Base-by-base conservation (phyloP, 23 tunicate genomes). In the Halocynthia roretzi region DNA sequence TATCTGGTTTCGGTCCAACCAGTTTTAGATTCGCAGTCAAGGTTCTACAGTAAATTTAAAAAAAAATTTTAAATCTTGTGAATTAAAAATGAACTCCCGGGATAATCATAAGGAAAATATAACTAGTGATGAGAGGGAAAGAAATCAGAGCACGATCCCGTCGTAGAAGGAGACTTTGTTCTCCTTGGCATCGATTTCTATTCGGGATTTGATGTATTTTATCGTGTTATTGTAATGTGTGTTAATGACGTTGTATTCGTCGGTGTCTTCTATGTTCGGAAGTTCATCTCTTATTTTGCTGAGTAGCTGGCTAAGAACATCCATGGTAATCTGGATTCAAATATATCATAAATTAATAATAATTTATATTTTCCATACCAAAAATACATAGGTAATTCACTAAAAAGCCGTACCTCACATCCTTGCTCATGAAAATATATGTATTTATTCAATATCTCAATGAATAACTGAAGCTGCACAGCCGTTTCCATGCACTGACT, bases 401-500 rank as follows among this genome's bases (percentile, higher is more conserved):
- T 4, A 60, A 0, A 31, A 31, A 31, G 44, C 44, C 44, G 4
- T 19, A 61, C 89, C 12, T 67, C 68, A 71, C 96, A 90, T 11
- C 86, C 89, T 10, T 69, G 83, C 54, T 90, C 96, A 50, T 70
- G 77, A 72, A 90, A 90, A 71, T 84, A 90, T 23, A 84, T 23
- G 63, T 90, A 90, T 56, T 93, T 93, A 76, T 93, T 83, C 11
- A 93, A 66, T 52, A 93, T 87, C 53, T 93, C 98, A 72, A 93
- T 84, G 51, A 68, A 93, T 8, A 93, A 83, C 58, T 93, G 98
- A 8, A 86, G 15, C 61, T 87, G 88, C 17, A 87, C 86, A 5
- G 92, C 87, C 20, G 94, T 49, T 68, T 93, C 98, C 88, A 93
- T 87, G 70, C 98, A 93, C 56, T 93, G 91, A 54, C 80, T 80